Percentiles rank a stretch among this genome's conserved stretches.
phyloP scores from a whole-genome alignment of 2,888 invertebrate genomes.

The Cosmia pyralina region DNA sequence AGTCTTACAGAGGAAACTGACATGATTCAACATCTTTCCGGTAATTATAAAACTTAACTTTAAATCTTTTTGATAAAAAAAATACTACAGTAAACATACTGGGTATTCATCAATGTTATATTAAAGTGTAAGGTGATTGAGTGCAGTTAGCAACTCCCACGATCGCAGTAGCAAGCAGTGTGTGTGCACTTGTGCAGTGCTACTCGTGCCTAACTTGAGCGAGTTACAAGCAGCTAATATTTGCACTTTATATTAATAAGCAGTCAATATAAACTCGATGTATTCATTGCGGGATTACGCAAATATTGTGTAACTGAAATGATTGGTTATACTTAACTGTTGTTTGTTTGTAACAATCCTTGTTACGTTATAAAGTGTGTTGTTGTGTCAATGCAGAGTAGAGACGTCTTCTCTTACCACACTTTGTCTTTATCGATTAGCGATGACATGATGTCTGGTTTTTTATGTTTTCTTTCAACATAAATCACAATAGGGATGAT shows the following conservation, averaged over 20 bases:
- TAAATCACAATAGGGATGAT: too few relatives aligned
- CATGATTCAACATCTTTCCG: background rate
- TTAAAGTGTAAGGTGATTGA: conserved; percentile 16
- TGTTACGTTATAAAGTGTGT: background rate
- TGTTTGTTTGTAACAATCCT: too few relatives aligned
- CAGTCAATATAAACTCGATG: conserved; percentile 31
- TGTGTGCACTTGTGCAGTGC: conserved; percentile 1
- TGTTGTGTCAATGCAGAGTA: background rate
- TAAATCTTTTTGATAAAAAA: background rate
- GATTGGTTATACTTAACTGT: background rate
- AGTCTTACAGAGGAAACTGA: too few relatives aligned
- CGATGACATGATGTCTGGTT: too few relatives aligned
- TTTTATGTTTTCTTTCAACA: too few relatives aligned
- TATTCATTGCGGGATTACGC: conserved; percentile 29
- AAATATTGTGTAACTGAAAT: conserved; percentile 5
- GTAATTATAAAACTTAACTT: background rate
- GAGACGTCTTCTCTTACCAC: background rate
- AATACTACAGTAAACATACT: too few relatives aligned
- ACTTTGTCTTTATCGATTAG: too few relatives aligned
- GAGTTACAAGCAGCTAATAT: conserved; percentile 41
- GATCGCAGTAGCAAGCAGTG: background rate
- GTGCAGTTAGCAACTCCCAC: conserved; percentile 20
- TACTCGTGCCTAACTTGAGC: conserved; percentile 15
- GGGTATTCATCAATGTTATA: background rate
- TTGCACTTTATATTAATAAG: conserved; percentile 39